Conservation (phyloP, 1,140 invertebrate genomes). For the Lordiphosa stackelbergi region DNA sequence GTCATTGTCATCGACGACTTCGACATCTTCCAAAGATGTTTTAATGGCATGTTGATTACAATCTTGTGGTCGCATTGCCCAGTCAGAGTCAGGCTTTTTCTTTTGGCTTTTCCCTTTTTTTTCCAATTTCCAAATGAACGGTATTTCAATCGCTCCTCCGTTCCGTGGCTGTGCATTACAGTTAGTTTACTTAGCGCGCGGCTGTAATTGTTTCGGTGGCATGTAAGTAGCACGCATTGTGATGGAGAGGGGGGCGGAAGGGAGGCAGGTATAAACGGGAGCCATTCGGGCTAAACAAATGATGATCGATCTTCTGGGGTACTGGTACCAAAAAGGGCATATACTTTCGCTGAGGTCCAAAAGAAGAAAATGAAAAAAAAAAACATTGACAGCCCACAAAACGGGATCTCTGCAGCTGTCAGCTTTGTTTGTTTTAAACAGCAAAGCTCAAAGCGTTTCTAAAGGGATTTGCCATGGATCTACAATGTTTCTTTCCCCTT, state of each 20-base stretch:
- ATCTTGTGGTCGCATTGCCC: constrained; percentile 61
- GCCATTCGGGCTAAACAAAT: constrained; percentile 66
- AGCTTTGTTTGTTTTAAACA: constrained; percentile 73
- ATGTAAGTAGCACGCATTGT: constrained; percentile 74
- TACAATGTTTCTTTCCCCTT: constrained; percentile 44
- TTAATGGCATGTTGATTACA: constrained; percentile 76
- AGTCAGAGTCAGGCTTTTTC: constrained; percentile 38
- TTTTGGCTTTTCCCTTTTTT: constrained; percentile 45
- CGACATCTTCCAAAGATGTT: constrained; percentile 69
- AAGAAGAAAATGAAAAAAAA: too few relatives aligned
- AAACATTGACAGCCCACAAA: constrained; percentile 29
- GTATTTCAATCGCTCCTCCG: constrained; percentile 54
- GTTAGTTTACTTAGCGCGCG: constrained; percentile 70
- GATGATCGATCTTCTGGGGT: constrained; percentile 65
- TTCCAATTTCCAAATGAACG: constrained; percentile 42
- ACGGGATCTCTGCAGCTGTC: constrained; percentile 54
- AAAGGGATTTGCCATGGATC: constrained; percentile 73
- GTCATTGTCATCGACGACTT: constrained; percentile 68
- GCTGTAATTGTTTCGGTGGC: constrained; percentile 74
- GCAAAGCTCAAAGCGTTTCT: constrained; percentile 61
- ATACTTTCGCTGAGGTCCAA: constrained; percentile 53
- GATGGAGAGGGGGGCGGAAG: constrained; percentile 9
- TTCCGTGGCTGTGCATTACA: constrained; percentile 47
- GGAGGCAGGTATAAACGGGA: constrained; percentile 51
- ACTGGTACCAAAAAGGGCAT: constrained; percentile 45